Percentiles rank a stretch among this genome's conserved stretches.
Evolutionary conservation across 1,140 invertebrate species (phyloP).

Genomic region (Drosophila tsacasi): DNA sequence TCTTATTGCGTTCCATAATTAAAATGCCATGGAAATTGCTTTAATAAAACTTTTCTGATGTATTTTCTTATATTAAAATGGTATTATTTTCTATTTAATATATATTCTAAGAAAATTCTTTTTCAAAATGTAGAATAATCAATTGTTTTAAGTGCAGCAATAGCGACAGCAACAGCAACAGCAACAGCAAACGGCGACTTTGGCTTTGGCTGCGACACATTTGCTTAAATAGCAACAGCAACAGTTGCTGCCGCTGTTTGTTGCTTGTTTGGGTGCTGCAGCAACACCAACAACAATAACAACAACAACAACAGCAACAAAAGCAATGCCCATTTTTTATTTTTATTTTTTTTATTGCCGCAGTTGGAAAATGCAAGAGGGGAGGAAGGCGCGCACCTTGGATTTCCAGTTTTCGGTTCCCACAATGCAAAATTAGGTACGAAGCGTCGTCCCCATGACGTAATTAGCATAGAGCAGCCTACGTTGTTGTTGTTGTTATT

Average conservation of each 20-base stretch:
- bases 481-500: conserved; percentile 37
- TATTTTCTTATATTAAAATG: background rate
- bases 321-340: conserved; percentile 60
- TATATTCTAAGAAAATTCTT: no score
- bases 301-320: conserved; percentile 39
- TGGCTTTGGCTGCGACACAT: conserved; percentile 82
- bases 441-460: conserved; percentile 84
- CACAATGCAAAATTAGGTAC: conserved; percentile 85
- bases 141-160: conserved; percentile 15
- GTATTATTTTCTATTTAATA: no score
- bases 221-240: conserved; percentile 79
- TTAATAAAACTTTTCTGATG: background rate
- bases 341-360: conserved; percentile 56
- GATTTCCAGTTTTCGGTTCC: conserved; percentile 85
- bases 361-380: conserved; percentile 69
- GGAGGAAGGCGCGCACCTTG: conserved; percentile 61
- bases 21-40: no score
- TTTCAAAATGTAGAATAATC: no score
- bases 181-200: conserved; percentile 55
- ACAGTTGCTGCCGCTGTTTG: conserved; percentile 50
- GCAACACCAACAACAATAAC: conserved; percentile 29
- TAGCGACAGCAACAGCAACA: conserved; percentile 29
- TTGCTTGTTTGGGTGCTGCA: conserved; percentile 49
- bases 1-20: no score
- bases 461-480: conserved; percentile 84